Conservation (phyloP, 2,797 vertebrate species). For the Molossus alvarezi region DNA sequence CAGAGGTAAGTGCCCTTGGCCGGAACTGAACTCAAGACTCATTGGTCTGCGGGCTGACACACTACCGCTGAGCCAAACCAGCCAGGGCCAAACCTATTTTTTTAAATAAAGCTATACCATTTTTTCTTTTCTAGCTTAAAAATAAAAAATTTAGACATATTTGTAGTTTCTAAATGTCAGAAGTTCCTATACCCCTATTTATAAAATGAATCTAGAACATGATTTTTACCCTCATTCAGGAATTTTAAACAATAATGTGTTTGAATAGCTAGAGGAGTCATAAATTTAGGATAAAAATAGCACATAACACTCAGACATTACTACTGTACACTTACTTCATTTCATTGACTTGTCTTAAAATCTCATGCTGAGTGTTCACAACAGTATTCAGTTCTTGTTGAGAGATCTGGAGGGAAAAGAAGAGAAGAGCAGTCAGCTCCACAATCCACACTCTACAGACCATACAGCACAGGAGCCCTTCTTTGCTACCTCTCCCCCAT, state of each 20-base stretch:
- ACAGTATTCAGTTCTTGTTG: conserved; percentile 93
- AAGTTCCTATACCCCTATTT: not conserved
- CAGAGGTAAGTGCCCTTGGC: too few species aligned
- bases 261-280: not conserved
- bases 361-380: conserved; percentile 94
- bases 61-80: too few species aligned
- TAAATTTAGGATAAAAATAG: not conserved
- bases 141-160: not conserved
- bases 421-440: not conserved
- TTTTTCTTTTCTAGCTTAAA: conserved; percentile 10
- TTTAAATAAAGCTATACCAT: not conserved
- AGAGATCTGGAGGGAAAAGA: conserved; percentile 86
- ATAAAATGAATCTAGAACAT: not conserved
- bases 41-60: too few species aligned
- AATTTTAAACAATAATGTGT: not conserved
- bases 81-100: not conserved
- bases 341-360: conserved; percentile 95
- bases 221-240: not conserved
- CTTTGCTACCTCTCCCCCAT: not conserved
- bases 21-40: too few species aligned
- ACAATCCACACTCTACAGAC: rapidly evolving
- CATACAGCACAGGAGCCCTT: rapidly evolving
- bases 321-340: conserved; percentile 92
- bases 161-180: not conserved
- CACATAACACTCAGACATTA: not conserved